A percentile compares a stretch with the other conserved stretches of the same genome.
phyloP scores from a whole-genome alignment of 2,113 vertebrate species.

The Steatornis caripensis region DNA sequence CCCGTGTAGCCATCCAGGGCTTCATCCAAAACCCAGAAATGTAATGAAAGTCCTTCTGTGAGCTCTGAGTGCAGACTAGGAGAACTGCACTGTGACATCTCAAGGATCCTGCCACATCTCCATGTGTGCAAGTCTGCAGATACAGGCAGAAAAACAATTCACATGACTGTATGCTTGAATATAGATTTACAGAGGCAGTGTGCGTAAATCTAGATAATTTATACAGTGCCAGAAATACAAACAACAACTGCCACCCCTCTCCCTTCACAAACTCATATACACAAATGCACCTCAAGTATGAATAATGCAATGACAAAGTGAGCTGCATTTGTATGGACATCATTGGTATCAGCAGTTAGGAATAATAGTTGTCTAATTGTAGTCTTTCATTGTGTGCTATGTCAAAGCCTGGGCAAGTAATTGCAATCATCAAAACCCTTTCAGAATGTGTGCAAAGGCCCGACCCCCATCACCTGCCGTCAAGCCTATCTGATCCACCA shows the following conservation, averaged over 20 bases:
- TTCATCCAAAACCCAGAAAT: neutral
- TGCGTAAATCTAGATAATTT: slow-evolving; percentile 21
- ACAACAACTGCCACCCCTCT: neutral
- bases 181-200: neutral
- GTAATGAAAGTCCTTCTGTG: neutral
- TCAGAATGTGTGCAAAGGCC: slow-evolving; percentile 49
- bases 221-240: slow-evolving; percentile 22
- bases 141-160: neutral
- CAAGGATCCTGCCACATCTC: neutral
- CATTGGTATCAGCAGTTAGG: slow-evolving; percentile 50
- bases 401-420: slow-evolving; percentile 64
- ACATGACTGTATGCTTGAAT: neutral
- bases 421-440: slow-evolving; percentile 69
- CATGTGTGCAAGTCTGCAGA: neutral
- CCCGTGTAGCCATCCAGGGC: neutral
- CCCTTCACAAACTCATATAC: neutral
- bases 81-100: neutral
- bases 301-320: slow-evolving; percentile 52
- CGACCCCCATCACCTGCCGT: slow-evolving; percentile 51
- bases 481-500: slow-evolving; percentile 49
- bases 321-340: slow-evolving; percentile 63
- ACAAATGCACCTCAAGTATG: slow-evolving; percentile 31
- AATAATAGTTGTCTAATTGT: slow-evolving; percentile 72
- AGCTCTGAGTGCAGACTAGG: neutral
- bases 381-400: slow-evolving; percentile 62